Percentiles rank a stretch among this genome's conserved stretches.
Evolutionary conservation across 2,888 invertebrate genomes (phyloP).

Genomic region (Andrena fulva): DNA sequence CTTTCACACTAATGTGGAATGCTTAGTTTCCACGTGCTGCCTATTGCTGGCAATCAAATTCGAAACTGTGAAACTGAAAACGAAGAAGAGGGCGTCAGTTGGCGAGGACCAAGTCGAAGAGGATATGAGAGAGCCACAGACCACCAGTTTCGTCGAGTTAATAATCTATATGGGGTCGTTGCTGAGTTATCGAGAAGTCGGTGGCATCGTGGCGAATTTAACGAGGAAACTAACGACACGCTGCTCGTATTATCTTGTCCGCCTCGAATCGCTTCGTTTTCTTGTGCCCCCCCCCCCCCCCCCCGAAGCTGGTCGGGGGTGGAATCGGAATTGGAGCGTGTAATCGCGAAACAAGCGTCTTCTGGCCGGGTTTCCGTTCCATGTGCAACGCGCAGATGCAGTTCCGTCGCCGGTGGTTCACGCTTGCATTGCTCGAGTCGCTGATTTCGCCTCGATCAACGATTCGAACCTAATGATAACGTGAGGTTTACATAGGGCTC

Average conservation of each 20-base stretch:
- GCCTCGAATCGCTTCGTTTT: slow-evolving; percentile 26
- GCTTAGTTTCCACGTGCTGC: too few species aligned
- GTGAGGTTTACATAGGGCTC: too few species aligned
- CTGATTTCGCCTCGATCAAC: slow-evolving; percentile 7
- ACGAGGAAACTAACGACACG: slow-evolving; percentile 55
- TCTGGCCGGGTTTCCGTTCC: slow-evolving; percentile 41
- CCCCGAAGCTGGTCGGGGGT: slow-evolving; percentile 30
- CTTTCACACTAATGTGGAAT: too few species aligned
- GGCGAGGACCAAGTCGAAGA: background rate
- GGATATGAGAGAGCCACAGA: background rate
- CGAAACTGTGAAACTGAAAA: too few species aligned
- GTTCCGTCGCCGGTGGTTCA: slow-evolving; percentile 10
- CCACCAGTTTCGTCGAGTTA: slow-evolving; percentile 33
- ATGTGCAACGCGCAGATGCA: slow-evolving; percentile 44
- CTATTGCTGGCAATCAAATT: too few species aligned
- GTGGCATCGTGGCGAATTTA: slow-evolving; percentile 42
- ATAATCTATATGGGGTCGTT: slow-evolving; percentile 37
- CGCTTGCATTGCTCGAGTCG: slow-evolving; percentile 10
- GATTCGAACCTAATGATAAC: slow-evolving; percentile 11
- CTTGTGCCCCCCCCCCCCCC: too few species aligned
- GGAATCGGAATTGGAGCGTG: slow-evolving; percentile 54
- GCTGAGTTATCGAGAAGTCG: slow-evolving; percentile 48
- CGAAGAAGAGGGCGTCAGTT: background rate
- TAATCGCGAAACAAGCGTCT: slow-evolving; percentile 54
- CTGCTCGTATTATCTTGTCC: slow-evolving; percentile 39